A percentile compares a stretch with the other conserved stretches of the same genome.
phyloP scores from a whole-genome alignment of 2,888 invertebrate species.

The Philonicus albiceps region DNA sequence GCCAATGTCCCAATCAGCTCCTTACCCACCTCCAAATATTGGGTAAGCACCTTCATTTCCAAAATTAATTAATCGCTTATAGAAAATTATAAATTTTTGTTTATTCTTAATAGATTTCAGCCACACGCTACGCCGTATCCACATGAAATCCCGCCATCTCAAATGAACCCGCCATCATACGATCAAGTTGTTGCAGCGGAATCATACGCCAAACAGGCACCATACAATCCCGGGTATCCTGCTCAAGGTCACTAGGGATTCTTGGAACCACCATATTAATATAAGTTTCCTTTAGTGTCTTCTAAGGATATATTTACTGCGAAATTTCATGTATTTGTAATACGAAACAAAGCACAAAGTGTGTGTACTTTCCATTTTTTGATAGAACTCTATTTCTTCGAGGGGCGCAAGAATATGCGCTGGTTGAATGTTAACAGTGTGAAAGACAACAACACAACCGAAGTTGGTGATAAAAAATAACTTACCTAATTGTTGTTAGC shows the following conservation, averaged over 20 bases:
- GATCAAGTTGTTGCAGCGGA: slow-evolving; percentile 48
- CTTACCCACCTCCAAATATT: background rate
- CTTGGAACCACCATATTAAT: background rate
- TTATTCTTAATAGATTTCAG: background rate
- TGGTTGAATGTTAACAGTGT: background rate
- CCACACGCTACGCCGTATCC: slow-evolving; percentile 15
- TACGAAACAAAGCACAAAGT: background rate
- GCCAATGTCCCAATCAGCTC: slow-evolving; percentile 15
- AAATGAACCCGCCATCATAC: slow-evolving; percentile 48
- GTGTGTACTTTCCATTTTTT: slow-evolving; percentile 10
- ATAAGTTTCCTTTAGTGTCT: slow-evolving; percentile 9
- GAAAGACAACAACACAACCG: background rate
- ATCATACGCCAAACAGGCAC: slow-evolving; percentile 46
- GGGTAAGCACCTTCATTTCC: background rate
- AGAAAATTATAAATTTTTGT: background rate
- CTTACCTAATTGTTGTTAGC: slow-evolving; percentile 25
- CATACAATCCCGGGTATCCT: slow-evolving; percentile 48
- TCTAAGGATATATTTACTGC: slow-evolving; percentile 1
- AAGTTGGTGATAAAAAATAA: slow-evolving; percentile 22
- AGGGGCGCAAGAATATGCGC: background rate
- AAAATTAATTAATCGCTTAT: background rate
- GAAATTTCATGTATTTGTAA: background rate
- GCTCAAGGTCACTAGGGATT: background rate
- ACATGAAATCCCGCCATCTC: background rate
- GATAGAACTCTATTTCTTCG: background rate